A percentile compares a stretch with the other conserved stretches of the same genome.
Conservation (phyloP, 1,140 invertebrate species). For the Drosophila quadrilineata region DNA sequence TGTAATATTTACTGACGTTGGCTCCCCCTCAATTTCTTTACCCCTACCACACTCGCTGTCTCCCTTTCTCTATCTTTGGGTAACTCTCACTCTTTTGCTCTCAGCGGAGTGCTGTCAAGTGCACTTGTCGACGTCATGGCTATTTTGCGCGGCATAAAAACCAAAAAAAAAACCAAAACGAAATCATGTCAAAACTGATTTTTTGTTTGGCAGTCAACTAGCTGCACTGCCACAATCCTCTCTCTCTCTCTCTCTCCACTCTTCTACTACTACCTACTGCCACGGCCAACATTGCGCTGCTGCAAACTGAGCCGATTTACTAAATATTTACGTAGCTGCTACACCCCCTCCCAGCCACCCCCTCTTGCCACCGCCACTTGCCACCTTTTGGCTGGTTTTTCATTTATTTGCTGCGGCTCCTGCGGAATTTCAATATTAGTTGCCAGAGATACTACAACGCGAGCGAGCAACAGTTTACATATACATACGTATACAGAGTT, state of each 20-base stretch:
- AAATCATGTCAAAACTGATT: constrained; percentile 62
- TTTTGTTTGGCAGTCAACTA: constrained; percentile 49
- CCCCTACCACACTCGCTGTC: not conserved
- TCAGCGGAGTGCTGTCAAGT: constrained; percentile 66
- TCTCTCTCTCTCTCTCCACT: not conserved
- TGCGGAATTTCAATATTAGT: constrained; percentile 74
- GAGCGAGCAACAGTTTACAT: constrained; percentile 28
- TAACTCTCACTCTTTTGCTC: too few relatives aligned
- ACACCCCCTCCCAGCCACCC: not conserved
- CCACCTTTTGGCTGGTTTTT: constrained; percentile 39
- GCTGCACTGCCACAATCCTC: too few relatives aligned
- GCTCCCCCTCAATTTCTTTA: not conserved
- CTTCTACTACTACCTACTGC: not conserved
- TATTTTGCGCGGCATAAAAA: constrained; percentile 63
- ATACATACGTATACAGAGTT: constrained; percentile 4
- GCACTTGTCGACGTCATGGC: constrained; percentile 77
- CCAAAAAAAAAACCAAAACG: constrained; percentile 54
- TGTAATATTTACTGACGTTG: constrained; percentile 68
- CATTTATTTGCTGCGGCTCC: constrained; percentile 56
- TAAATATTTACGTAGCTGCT: constrained; percentile 65
- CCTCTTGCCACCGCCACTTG: constrained; percentile 2
- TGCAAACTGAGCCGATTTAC: constrained; percentile 74
- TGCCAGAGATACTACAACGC: constrained; percentile 58
- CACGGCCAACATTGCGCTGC: too few relatives aligned
- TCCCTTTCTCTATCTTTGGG: too few relatives aligned